phyloP scores from a whole-genome alignment of 2,113 vertebrate genomes.

The Fulica atra region DNA sequence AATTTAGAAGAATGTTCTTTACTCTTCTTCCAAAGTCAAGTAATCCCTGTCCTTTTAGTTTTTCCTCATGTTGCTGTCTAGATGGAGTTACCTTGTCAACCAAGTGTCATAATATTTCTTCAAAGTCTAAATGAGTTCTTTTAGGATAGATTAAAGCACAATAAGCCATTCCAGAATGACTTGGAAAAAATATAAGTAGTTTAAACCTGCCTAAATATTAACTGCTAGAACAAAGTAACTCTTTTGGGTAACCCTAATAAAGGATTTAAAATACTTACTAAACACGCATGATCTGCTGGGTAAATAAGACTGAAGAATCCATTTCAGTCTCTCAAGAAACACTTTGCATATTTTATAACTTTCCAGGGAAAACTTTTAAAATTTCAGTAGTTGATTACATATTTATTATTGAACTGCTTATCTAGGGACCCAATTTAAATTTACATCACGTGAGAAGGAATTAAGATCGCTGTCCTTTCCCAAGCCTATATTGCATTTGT shows the following conservation, averaged over 20 bases:
- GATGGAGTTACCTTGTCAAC: not conserved
- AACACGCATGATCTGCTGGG: not conserved
- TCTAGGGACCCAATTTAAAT: not conserved
- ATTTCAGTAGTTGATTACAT: not conserved
- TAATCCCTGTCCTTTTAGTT: not conserved
- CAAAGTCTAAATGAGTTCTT: not conserved
- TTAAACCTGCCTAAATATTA: not conserved
- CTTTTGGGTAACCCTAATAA: not conserved
- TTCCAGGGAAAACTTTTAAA: constrained; percentile 19
- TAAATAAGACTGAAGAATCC: not conserved
- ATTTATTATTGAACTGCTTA: constrained; percentile 11
- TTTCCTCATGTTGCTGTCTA: not conserved
- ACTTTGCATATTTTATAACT: constrained; percentile 16
- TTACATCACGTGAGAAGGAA: not conserved
- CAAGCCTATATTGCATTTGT: not conserved
- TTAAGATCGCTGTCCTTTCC: not conserved
- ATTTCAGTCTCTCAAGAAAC: not conserved
- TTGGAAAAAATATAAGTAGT: not conserved
- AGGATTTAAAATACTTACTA: not conserved
- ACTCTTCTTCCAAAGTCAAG: not conserved
- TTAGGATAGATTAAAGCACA: not conserved
- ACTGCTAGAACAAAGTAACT: not conserved
- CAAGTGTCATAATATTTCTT: not conserved
- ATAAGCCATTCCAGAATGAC: not conserved
- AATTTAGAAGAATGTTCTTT: not conserved